Conservation (phyloP, 2,888 invertebrate species). For the Cephus pygmeus region DNA sequence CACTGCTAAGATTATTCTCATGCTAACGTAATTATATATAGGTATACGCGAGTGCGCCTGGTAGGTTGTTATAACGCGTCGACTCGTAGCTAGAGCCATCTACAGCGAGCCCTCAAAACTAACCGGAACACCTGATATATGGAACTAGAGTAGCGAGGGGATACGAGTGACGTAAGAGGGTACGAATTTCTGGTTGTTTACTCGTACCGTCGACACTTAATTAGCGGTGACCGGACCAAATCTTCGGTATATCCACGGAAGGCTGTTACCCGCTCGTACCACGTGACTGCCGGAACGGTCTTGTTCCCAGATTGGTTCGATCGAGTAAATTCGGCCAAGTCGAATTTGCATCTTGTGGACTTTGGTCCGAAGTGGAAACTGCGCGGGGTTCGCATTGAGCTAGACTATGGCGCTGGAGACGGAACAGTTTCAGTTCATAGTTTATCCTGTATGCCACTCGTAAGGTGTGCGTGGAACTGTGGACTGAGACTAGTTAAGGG, state of each 20-base stretch:
- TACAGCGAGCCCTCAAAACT: too few relatives aligned
- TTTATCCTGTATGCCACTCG: slow-evolving; percentile 27
- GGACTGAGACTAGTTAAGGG: slow-evolving; percentile 34
- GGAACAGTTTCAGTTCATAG: slow-evolving; percentile 45
- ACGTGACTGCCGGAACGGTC: slow-evolving; percentile 22
- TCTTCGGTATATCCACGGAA: not conserved
- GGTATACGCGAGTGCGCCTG: slow-evolving; percentile 25
- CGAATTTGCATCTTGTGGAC: slow-evolving; percentile 58
- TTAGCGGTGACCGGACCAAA: not conserved
- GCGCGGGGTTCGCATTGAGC: slow-evolving; percentile 34
- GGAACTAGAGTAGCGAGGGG: not conserved
- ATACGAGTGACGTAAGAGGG: not conserved
- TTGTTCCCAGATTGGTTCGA: slow-evolving; percentile 44
- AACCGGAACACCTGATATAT: too few relatives aligned
- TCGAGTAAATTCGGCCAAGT: slow-evolving; percentile 45
- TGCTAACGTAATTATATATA: slow-evolving; percentile 33
- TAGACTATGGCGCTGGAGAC: slow-evolving; percentile 43
- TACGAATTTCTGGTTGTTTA: not conserved
- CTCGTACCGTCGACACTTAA: not conserved
- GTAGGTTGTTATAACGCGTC: slow-evolving; percentile 23
- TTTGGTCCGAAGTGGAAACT: slow-evolving; percentile 46
- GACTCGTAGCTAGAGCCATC: too few relatives aligned
- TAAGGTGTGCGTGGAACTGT: slow-evolving; percentile 7
- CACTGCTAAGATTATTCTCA: not conserved
- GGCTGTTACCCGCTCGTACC: not conserved